Base-by-base conservation (phyloP, 2,113 vertebrate species). In the Anhinga rufa region DNA sequence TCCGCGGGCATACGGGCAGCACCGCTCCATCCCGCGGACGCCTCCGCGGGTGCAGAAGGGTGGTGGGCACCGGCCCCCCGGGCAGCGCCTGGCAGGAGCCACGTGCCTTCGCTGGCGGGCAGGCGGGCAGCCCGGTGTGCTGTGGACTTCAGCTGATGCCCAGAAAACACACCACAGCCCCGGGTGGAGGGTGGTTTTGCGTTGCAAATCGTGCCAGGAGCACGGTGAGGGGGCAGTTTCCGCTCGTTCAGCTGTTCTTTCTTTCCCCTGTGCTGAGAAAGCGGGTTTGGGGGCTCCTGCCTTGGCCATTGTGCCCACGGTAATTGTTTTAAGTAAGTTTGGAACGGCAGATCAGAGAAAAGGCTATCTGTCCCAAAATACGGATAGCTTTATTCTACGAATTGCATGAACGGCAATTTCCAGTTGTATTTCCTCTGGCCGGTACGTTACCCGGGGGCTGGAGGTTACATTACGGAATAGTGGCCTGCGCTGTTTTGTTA, bases 21-120 rank as follows among this genome's bases (percentile, higher is more conserved):
- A 48, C 12, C 38, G 5, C 29, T 17, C 31, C 4, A 1, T 18
- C 34, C 22, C 6, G 6, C 2, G 1, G 40, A 16, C 25, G 4
- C 5, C 46, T 42, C 38, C 38, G 10, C 6, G 49, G 51, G 61
- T 10, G 40, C 49, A 7, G 49, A 19, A 44, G 51, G 51, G 19
- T 4, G 32, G 12, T 29, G 25, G 44, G 42, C 34, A 15, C 42
- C 36, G 3, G 36, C 21, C 25, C 57, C 36, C 34, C 16, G 8
- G 36, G 51, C 66, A 58, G 24, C 16, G 40, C 54, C 34, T 25
- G 32, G 48, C 42, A 13, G 61, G 48, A 58, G 49, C 44, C 8
- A 13, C 5, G 16, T 44, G 26, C 32, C 6, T 25, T 31, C 14
- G 19, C 62, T 42, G 26, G 21, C 57, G 32, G 38, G 32, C 17